phyloP scores from a whole-genome alignment of 2,888 invertebrate species.

The Diabrotica balteata region DNA sequence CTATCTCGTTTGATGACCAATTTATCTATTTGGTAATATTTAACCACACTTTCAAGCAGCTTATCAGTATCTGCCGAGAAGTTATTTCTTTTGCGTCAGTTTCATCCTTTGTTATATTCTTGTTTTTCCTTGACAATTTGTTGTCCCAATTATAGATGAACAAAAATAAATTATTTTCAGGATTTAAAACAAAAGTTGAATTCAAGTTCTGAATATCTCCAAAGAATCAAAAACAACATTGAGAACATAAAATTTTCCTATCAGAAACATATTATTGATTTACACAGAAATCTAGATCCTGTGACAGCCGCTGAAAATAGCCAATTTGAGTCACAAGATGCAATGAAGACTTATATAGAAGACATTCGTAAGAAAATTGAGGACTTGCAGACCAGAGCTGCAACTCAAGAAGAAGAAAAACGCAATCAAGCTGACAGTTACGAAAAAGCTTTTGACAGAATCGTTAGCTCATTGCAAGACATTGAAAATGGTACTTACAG shows the following conservation, averaged over 20 bases:
- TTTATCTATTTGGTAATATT: too few relatives aligned
- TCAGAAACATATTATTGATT: conserved; percentile 48
- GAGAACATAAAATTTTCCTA: conserved; percentile 55
- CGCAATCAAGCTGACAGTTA: conserved; percentile 41
- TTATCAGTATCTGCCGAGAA: too few relatives aligned
- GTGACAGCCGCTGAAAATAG: conserved; percentile 33
- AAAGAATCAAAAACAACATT: conserved; percentile 53
- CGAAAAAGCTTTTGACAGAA: conserved; percentile 46
- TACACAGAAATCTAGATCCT: conserved; percentile 38
- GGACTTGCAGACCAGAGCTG: conserved; percentile 41
- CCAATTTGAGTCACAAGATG: conserved; percentile 45
- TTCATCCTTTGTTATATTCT: too few relatives aligned
- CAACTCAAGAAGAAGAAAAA: conserved; percentile 40
- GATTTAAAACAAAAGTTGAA: conserved; percentile 48
- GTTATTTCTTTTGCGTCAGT: too few relatives aligned
- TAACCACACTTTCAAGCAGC: too few relatives aligned
- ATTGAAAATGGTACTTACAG: conserved; percentile 45
- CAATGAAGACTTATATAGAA: conserved; percentile 53
- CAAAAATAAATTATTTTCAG: not conserved
- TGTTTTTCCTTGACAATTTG: too few relatives aligned
- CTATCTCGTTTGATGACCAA: too few relatives aligned
- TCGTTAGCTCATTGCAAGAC: conserved; percentile 40
- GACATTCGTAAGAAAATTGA: conserved; percentile 49
- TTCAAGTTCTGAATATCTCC: conserved; percentile 50
- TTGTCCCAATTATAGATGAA: too few relatives aligned